Evolutionary conservation across 2,113 vertebrate species (phyloP), one percentile per base, ranked within the genome.

Genomic region (Apus apus): DNA sequence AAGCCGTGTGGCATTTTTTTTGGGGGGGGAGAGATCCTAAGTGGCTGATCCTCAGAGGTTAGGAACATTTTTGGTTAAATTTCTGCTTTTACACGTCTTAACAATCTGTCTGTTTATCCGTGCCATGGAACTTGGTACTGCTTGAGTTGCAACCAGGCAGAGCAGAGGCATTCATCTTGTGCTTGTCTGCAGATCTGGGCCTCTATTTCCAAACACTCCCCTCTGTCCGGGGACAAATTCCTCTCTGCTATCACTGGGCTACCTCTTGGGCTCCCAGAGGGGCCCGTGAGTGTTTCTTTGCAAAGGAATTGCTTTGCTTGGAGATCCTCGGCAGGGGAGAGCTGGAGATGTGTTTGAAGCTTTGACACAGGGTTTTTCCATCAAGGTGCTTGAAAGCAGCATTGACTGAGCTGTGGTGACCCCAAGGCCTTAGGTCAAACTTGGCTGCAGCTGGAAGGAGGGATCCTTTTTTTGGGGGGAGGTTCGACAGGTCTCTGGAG

Each of bases 381-480:
- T 70, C 58, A 2, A 1, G 1, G 74, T 0, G 1, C 54, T 79
- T 65, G 64, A 88, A 95, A 85, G 85, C 19, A 0, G 75, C 56
- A 1, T 61, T 67, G 93, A 2, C n/a, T 70, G 83, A 90, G 85
- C 87, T n/a, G 34, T 2, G 19, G 46, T 86, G 93, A 91, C 87
- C 95, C 16, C 68, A 15, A 30, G 93, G 88, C 75, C 76, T 71
- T 74, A 48, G 94, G 87, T 95, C 92, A 92, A 56, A 13, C 72
- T 61, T 23, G 83, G 76, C 93, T 95, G 82, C 92, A 92, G 88
- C 86, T 90, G 90, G 18, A 92, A 70, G 83, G 61, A 88, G 68
- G 61, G 38, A 6, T 94, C 29, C 2, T 94, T 80, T 94, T 80
- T 66, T 6, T 14, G 75, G 48, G 56, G 48, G 51, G 93, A 93